Evolutionary conservation across 1,140 invertebrate species (phyloP).

Genomic region (Leptopilina clavipes): DNA sequence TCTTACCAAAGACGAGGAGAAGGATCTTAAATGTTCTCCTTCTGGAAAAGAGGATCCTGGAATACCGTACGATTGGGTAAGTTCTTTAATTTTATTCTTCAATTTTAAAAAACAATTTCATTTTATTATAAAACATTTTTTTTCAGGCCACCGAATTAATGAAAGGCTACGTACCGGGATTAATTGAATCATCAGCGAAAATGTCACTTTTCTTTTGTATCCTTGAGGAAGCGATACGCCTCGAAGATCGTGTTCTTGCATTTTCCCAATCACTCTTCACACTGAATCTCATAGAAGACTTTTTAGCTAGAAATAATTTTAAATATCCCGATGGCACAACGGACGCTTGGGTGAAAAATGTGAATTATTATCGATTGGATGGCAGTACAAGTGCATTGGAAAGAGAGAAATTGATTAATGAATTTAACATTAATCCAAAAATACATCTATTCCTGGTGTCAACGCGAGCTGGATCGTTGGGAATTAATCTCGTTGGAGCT

Average conservation of each 20-base stretch:
- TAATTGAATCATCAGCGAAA: constrained; percentile 96
- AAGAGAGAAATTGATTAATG: constrained; percentile 96
- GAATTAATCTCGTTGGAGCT: constrained; percentile 98
- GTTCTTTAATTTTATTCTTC: constrained; percentile 37
- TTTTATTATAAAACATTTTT: too few species aligned
- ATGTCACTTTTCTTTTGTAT: constrained; percentile 96
- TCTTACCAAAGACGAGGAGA: constrained; percentile 70
- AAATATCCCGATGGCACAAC: constrained; percentile 78
- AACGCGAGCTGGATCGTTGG: constrained; percentile 96
- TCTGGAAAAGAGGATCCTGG: constrained; percentile 82
- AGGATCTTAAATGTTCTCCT: constrained; percentile 70
- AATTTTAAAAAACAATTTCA: not conserved
- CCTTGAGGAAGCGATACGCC: constrained; percentile 88
- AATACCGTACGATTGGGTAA: constrained; percentile 88
- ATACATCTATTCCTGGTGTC: constrained; percentile 96
- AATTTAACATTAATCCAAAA: constrained; percentile 95
- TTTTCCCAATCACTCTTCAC: constrained; percentile 98
- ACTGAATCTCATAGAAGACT: constrained; percentile 97
- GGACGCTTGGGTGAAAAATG: constrained; percentile 89
- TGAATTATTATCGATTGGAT: constrained; percentile 94
- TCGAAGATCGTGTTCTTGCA: constrained; percentile 94
- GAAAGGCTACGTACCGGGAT: constrained; percentile 89
- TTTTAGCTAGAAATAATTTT: constrained; percentile 87
- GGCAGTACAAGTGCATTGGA: constrained; percentile 96
- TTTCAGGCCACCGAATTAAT: constrained; percentile 87